Base-by-base conservation (phyloP, 1,140 invertebrate species). In the Potamilus streckersoni region DNA sequence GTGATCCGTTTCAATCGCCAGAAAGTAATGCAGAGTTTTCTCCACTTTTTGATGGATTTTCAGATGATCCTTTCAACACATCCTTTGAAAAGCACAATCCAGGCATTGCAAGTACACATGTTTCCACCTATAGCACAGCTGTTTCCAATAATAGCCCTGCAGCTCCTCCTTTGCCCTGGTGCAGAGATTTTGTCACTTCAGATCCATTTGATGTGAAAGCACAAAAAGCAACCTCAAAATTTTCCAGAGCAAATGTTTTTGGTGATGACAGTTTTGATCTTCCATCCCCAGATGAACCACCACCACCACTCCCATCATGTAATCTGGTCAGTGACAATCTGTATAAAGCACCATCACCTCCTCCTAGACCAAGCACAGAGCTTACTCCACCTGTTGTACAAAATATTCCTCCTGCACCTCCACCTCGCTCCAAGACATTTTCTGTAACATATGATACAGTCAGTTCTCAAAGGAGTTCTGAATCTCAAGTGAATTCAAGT, bases 251-350 rank as follows among this genome's bases (percentile, higher is more conserved):
- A 57, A 55, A 20, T 70, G 23, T 70, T 75, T 58, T 67, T 69
- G 67, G 69, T 59, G 71, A 76, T 80, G 80, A 81, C 68, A 71
- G 81, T 59, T 84, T 82, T 82, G 72, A 81, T 77, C 63, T 85
- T 62, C 85, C 85, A 20, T 84, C 82, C 15, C 86, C 85, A 20
- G 78, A 80, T 57, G 83, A 78, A 57, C 85, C 87, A 66, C 87
- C 85, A n/a, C 84, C 85, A 16, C 85, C 85, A 16, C 79, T 84
- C 57, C 83, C 84, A 20, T 64, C 55, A 67, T 23, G 31, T 56
- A 23, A 23, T n/a, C 23, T 17, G 20, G 60, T 12, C 63, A 38
- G 23, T 19, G 23, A 31, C 8, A 31, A 19, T 56, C 55, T 12
- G 58, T 20, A 59, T 56, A 31, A 66, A 17, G 55, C 69, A 17